Percentiles rank a stretch among this genome's conserved stretches.
These are phyloP conservation scores for Conus ventricosus DNA, from an alignment of 1,140 invertebrate species.

Conservation along the genomic window DNA sequence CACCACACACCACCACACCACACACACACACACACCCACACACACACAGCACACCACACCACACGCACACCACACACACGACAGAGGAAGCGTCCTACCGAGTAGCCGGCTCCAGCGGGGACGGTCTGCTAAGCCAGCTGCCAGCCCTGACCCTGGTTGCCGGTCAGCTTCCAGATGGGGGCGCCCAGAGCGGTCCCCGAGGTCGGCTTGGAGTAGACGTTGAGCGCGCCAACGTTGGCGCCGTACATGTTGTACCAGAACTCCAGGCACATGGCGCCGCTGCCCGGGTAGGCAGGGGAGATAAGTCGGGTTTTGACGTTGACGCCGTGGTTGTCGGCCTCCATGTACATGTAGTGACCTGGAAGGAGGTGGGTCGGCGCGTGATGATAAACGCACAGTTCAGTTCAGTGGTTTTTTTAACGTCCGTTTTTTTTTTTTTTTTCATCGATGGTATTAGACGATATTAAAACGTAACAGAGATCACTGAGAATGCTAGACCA, in stretches of 20 bases:
- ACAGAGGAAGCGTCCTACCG: slow-evolving; percentile 41
- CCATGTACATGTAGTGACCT: slow-evolving; percentile 70
- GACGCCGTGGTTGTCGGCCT: slow-evolving; percentile 59
- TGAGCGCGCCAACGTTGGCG: slow-evolving; percentile 56
- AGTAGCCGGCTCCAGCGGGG: slow-evolving; percentile 44
- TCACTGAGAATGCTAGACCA: no score
- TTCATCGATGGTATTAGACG: no score
- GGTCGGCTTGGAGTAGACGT: slow-evolving; percentile 50
- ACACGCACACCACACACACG: no score
- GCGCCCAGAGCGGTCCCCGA: slow-evolving; percentile 41
- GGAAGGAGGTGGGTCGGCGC: not conserved
- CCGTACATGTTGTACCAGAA: slow-evolving; percentile 72
- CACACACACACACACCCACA: no score
- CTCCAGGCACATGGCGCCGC: slow-evolving; percentile 52
- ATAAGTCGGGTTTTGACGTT: slow-evolving; percentile 60
- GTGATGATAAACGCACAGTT: not conserved
- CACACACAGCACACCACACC: no score
- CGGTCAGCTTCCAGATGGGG: slow-evolving; percentile 58
- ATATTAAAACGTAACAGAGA: no score
- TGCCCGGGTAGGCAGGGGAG: slow-evolving; percentile 48
- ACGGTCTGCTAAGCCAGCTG: slow-evolving; percentile 60
- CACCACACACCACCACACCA: no score
- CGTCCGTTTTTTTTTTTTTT: no score
- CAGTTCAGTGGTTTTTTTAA: not conserved
- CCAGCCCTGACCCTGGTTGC: slow-evolving; percentile 67